Percentiles rank a stretch among this genome's conserved stretches.
Conservation (phyloP, 2,797 vertebrate species). For the Forpus xanthops region DNA sequence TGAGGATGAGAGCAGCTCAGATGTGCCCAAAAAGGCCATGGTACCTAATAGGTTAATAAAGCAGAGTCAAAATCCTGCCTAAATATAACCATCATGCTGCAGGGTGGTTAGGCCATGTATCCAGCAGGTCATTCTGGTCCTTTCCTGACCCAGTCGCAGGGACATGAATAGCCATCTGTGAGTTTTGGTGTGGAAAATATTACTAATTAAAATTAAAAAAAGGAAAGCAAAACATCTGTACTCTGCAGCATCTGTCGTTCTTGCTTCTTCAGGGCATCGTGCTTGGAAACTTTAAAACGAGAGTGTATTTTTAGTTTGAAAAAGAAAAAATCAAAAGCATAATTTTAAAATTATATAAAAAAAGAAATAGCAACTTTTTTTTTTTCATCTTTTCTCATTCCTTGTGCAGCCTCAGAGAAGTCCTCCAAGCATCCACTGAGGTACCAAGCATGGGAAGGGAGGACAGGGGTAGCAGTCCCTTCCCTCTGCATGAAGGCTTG, state of each 20-base stretch:
- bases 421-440: background rate
- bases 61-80: background rate
- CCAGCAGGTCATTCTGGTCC: constrained; percentile 15
- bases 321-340: constrained; percentile 23
- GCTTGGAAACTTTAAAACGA: constrained; percentile 60
- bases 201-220: constrained; percentile 55
- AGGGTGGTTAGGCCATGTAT: background rate
- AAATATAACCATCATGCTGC: background rate
- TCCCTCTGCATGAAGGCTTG: background rate
- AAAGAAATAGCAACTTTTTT: background rate
- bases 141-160: background rate
- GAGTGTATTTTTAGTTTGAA: constrained; percentile 61
- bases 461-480: background rate
- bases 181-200: constrained; percentile 70
- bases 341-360: constrained; percentile 26
- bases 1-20: background rate
- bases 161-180: constrained; percentile 35
- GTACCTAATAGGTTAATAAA: constrained; percentile 10
- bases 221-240: constrained; percentile 56
- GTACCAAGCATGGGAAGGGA: background rate
- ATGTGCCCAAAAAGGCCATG: background rate
- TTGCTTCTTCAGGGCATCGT: constrained; percentile 62
- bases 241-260: constrained; percentile 60
- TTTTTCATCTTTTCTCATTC: background rate
- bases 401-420: background rate